Base-by-base conservation (phyloP, 23 tunicate species). In the Botrylloides violaceus region DNA sequence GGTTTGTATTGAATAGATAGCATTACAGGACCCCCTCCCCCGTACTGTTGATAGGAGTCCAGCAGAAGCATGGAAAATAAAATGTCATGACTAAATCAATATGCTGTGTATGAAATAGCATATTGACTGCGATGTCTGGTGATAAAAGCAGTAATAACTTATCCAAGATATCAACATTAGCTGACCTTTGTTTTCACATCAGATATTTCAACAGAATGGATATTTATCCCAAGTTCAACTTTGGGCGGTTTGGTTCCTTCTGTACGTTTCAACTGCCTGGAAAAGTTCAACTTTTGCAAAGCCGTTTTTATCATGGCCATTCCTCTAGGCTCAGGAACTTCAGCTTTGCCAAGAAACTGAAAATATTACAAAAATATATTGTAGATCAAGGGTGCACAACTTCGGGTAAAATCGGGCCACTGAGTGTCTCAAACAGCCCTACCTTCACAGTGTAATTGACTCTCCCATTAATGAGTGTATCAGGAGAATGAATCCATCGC, bases 191-290 rank as follows among this genome's bases (percentile, higher is more conserved):
- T 87, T 71, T 70, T 55, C 28, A 27, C 49, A 59, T 87, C 82
- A 26, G 61, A 39, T 21, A 87, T 80, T 3, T 68, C 70, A 27
- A 87, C 31, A 5, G 73, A 80, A 55, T 80, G 33, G 19, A 87
- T 61, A 59, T 80, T 87, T 30, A 87, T 87, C 57, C 59, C 24
- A 28, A 87, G 70, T 32, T 87, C 95, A 55, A 87, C 86, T 63
- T 87, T 87, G 49, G 95, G 86, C 20, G 95, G 82, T 71, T 87
- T 87, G 3, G 75, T 56, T 28, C 95, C 95, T 64, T 87, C 95
- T 24, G 95, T 64, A 4, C 86, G 78, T 53, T 87, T 87, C 4
- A 87, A 75, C 30, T 87, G 86, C 25, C 86, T 72, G 32, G 86
- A 65, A 58, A 87, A 87, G 20, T 76, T 87, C n/a, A 87, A 56